phyloP scores from a whole-genome alignment of 2,113 vertebrate genomes.

The Mirounga angustirostris region DNA sequence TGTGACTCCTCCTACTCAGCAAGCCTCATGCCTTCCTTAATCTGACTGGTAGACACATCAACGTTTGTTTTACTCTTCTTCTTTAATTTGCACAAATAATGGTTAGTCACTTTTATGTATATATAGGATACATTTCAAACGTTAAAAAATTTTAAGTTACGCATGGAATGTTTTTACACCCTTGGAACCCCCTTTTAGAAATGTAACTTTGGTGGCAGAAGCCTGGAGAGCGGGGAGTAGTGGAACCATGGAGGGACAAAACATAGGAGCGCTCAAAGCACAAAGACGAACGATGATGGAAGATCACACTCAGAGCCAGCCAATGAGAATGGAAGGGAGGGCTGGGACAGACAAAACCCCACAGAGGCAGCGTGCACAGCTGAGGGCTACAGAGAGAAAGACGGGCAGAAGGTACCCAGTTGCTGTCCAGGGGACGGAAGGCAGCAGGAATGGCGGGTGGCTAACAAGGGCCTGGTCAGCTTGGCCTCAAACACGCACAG shows the following conservation, averaged over 20 bases:
- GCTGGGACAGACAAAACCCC: background rate
- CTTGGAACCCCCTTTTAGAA: background rate
- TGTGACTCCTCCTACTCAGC: background rate
- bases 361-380: background rate
- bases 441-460: background rate
- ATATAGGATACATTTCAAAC: background rate
- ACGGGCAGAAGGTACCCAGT: background rate
- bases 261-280: background rate
- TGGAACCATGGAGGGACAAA: background rate
- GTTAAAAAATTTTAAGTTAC: background rate
- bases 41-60: background rate
- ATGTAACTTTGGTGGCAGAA: background rate
- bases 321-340: background rate
- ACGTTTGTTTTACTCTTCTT: background rate
- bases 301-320: background rate
- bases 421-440: background rate
- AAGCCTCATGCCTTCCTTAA: background rate
- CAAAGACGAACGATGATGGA: background rate
- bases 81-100: conserved; percentile 37
- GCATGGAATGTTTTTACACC: background rate
- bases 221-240: background rate
- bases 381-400: background rate
- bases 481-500: background rate
- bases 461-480: background rate
- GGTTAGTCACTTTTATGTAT: background rate